Conservation (phyloP, 2,888 invertebrate species). For the Leucania comma region DNA sequence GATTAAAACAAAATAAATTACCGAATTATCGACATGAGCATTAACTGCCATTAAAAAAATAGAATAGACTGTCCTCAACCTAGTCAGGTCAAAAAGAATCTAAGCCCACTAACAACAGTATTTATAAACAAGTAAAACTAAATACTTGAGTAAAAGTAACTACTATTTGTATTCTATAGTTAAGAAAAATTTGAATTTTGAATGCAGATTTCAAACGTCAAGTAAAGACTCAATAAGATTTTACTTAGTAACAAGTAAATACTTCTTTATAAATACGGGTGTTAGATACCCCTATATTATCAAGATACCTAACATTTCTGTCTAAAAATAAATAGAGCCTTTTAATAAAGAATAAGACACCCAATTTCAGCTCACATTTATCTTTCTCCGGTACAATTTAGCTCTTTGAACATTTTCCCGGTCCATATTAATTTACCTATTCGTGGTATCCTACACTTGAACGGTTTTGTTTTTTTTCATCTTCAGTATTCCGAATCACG, state of each 20-base stretch:
- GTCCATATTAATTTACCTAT: constrained; percentile 50
- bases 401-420: constrained; percentile 30
- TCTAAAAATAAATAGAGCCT: constrained; percentile 14
- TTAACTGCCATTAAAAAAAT: not conserved
- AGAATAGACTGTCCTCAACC: not conserved
- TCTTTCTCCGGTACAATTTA: constrained; percentile 25
- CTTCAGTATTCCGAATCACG: constrained; percentile 36
- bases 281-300: not conserved
- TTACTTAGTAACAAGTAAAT: no score
- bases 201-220: no score
- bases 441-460: constrained; percentile 33
- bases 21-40: not conserved
- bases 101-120: no score
- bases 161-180: no score
- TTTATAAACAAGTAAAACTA: no score
- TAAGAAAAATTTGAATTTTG: no score
- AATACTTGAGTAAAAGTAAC: no score
- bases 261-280: no score
- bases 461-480: constrained; percentile 44
- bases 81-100: no score
- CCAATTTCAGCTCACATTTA: constrained; percentile 18
- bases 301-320: not conserved
- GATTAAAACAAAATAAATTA: not conserved
- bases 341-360: constrained; percentile 19
- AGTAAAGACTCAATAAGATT: no score